Percentiles rank a stretch among this genome's conserved stretches.
These are phyloP conservation scores for Aleiodes sp. DNA, from an alignment of 1,140 invertebrate species.

Conservation along the genomic window DNA sequence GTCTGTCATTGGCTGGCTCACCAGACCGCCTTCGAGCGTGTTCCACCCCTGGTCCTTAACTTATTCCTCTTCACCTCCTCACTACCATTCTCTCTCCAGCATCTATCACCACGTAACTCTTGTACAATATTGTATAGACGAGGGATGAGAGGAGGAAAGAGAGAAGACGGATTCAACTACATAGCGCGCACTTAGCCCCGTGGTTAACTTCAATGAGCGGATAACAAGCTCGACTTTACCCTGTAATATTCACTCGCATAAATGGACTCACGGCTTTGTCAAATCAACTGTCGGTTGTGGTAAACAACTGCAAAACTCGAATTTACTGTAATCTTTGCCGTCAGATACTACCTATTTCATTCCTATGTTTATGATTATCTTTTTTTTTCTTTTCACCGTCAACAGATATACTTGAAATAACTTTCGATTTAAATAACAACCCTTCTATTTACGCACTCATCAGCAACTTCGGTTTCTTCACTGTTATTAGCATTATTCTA, in stretches of 20 bases:
- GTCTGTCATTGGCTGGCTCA: conserved; percentile 59
- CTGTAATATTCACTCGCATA: conserved; percentile 64
- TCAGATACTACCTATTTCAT: too few species aligned
- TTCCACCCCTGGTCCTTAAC: conserved; percentile 16
- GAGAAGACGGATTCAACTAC: conserved; percentile 2
- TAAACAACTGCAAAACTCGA: neutral
- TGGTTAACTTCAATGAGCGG: conserved; percentile 67
- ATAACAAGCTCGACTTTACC: conserved; percentile 63
- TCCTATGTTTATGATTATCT: too few species aligned
- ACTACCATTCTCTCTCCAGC: conserved; percentile 1
- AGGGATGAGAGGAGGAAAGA: neutral
- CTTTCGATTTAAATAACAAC: too few species aligned
- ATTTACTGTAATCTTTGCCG: too few species aligned
- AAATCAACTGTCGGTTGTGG: conserved; percentile 63
- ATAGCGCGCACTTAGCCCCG: conserved; percentile 61
- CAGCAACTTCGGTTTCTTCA: neutral
- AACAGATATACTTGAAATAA: too few species aligned
- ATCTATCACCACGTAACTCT: conserved; percentile 29
- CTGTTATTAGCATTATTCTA: neutral
- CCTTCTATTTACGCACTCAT: neutral
- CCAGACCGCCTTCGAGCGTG: conserved; percentile 37
- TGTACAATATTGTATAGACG: conserved; percentile 4
- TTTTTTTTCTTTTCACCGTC: too few species aligned
- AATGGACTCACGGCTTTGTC: conserved; percentile 65
- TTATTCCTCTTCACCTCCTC: conserved; percentile 25